Conservation (phyloP, 2,113 vertebrate genomes). For the Mungos mungo region DNA sequence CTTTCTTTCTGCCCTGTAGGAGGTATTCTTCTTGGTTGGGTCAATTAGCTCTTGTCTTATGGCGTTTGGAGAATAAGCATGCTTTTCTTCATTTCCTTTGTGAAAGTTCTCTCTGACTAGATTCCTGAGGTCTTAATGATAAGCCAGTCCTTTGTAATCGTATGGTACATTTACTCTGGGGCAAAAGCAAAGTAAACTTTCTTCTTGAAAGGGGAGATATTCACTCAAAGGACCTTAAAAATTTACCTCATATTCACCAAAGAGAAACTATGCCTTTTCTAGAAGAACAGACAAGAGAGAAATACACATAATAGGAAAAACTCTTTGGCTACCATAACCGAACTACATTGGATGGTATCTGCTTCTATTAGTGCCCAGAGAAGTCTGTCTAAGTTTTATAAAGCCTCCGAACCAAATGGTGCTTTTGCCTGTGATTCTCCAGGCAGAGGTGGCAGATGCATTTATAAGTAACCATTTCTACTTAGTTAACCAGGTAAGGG, state of each 20-base stretch:
- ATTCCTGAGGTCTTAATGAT: slow-evolving; percentile 10
- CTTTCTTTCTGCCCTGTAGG: background rate
- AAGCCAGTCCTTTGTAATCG: slow-evolving; percentile 26
- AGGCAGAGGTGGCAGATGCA: background rate
- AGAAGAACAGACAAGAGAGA: background rate
- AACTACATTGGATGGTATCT: background rate
- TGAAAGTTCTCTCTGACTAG: background rate
- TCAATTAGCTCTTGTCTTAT: background rate
- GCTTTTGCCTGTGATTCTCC: background rate
- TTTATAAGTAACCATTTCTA: slow-evolving; percentile 33
- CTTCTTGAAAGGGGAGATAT: background rate
- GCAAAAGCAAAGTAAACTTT: slow-evolving; percentile 42
- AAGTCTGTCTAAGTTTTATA: background rate
- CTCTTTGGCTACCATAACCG: background rate
- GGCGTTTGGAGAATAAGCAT: background rate
- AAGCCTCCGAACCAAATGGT: background rate
- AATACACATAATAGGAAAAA: slow-evolving; percentile 14
- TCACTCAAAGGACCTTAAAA: slow-evolving; percentile 27
- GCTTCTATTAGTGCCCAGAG: background rate
- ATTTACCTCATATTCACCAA: slow-evolving; percentile 19
- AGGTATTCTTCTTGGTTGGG: background rate
- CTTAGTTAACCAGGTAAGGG: slow-evolving; percentile 17
- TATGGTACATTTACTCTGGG: background rate
- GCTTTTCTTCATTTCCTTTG: background rate
- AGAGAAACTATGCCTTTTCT: background rate